Evolutionary conservation across 2,888 invertebrate genomes (phyloP).

Genomic region (Temnothorax rugatulus): DNA sequence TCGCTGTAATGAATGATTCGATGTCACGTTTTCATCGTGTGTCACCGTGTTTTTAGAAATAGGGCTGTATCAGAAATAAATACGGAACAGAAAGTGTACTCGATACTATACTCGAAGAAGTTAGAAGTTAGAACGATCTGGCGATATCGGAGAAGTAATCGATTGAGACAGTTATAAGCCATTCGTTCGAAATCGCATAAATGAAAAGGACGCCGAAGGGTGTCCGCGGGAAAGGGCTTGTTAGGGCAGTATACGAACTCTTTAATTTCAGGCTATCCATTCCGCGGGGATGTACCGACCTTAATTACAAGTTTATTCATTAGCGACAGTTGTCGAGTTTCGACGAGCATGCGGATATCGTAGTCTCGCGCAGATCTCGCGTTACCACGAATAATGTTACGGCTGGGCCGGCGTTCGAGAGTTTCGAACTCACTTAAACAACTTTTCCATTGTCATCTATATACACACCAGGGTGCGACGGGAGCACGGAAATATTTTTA

Average conservation of each 20-base stretch:
- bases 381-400: not conserved
- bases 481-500: slow-evolving; percentile 34
- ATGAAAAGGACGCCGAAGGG: not conserved
- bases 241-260: not conserved
- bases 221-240: not conserved
- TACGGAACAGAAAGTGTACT: not conserved
- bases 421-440: slow-evolving; percentile 35
- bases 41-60: not conserved
- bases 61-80: not conserved
- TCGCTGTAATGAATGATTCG: not conserved
- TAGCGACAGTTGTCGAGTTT: slow-evolving; percentile 31
- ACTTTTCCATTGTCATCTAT: slow-evolving; percentile 34
- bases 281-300: not conserved
- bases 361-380: slow-evolving; percentile 1
- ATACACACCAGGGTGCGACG: not conserved
- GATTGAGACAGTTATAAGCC: not conserved
- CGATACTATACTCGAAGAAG: not conserved
- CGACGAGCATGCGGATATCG: slow-evolving; percentile 17
- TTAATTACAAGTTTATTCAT: slow-evolving; percentile 45
- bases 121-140: not conserved
- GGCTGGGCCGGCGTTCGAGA: not conserved
- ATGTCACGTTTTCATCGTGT: not conserved
- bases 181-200: slow-evolving; percentile 1
- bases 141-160: not conserved
- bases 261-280: not conserved